phyloP scores from a whole-genome alignment of 2,113 vertebrate genomes.

The Eretmodus cyanostictus region DNA sequence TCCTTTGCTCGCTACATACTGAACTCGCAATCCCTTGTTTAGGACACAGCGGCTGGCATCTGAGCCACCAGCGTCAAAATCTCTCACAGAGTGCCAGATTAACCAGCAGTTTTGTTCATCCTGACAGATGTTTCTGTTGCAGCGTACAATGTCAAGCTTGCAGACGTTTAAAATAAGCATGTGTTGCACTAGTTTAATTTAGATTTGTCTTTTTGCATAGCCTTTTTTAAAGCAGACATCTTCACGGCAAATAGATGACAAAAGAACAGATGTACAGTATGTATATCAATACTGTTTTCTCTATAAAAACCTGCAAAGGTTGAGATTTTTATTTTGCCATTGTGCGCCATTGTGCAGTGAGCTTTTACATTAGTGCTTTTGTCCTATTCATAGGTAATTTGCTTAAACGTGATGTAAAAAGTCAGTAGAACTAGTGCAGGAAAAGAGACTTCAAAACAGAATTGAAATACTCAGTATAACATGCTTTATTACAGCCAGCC shows the following conservation, averaged over 20 bases:
- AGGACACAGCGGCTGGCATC: constrained; percentile 1
- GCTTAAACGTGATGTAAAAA: not conserved
- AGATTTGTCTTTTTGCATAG: not conserved
- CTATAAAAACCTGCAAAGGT: not conserved
- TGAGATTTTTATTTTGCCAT: not conserved
- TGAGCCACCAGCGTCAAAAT: not conserved
- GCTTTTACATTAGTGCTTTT: not conserved
- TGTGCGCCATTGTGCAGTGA: not conserved
- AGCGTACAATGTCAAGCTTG: not conserved
- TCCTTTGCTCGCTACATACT: not conserved
- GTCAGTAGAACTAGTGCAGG: not conserved
- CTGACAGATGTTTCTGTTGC: constrained; percentile 26
- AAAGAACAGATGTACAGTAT: not conserved
- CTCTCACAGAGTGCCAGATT: constrained; percentile 21
- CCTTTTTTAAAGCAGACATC: not conserved
- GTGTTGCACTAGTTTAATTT: not conserved
- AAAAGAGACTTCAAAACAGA: not conserved
- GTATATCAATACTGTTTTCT: not conserved
- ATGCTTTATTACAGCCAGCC: not conserved
- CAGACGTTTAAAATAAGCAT: not conserved
- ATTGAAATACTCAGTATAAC: not conserved
- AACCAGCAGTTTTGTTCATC: not conserved
- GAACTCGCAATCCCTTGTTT: constrained; percentile 14
- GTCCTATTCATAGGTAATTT: not conserved
- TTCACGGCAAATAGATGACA: not conserved